Conservation (phyloP, 1,140 invertebrate genomes). For the Megalopta genalis region DNA sequence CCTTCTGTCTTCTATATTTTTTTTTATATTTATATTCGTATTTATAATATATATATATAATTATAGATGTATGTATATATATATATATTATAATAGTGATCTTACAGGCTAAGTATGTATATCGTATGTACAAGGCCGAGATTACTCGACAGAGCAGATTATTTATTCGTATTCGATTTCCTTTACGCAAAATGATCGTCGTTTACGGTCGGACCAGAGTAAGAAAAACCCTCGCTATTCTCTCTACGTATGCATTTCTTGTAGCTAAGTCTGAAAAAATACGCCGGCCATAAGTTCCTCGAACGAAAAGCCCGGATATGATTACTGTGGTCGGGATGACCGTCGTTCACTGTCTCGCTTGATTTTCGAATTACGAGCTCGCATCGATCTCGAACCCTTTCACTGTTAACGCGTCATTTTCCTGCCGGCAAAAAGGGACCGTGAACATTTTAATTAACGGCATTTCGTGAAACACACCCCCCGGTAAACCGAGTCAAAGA, state of each 20-base stretch:
- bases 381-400: background rate
- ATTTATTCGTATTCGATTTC: background rate
- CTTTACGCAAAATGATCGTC: slow-evolving; percentile 22
- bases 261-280: slow-evolving; percentile 51
- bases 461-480: too few species aligned
- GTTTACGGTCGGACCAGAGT: slow-evolving; percentile 7
- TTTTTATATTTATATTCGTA: background rate
- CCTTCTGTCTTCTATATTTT: background rate
- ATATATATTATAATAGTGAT: background rate
- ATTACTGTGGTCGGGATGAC: too few species aligned
- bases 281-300: slow-evolving; percentile 14
- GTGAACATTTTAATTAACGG: background rate
- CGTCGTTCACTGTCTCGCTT: background rate
- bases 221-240: background rate
- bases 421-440: background rate
- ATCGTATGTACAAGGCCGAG: slow-evolving; percentile 27
- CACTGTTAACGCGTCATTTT: too few species aligned
- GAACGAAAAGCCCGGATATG: slow-evolving; percentile 28
- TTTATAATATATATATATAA: background rate
- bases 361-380: background rate
- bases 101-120: slow-evolving; percentile 22
- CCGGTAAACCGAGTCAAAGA: too few species aligned
- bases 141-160: background rate
- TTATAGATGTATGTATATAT: too few species aligned
- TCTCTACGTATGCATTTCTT: background rate